A percentile compares a stretch with the other conserved stretches of the same genome.
phyloP scores from a whole-genome alignment of 2,113 vertebrate species.

The Leucosticte australis region DNA sequence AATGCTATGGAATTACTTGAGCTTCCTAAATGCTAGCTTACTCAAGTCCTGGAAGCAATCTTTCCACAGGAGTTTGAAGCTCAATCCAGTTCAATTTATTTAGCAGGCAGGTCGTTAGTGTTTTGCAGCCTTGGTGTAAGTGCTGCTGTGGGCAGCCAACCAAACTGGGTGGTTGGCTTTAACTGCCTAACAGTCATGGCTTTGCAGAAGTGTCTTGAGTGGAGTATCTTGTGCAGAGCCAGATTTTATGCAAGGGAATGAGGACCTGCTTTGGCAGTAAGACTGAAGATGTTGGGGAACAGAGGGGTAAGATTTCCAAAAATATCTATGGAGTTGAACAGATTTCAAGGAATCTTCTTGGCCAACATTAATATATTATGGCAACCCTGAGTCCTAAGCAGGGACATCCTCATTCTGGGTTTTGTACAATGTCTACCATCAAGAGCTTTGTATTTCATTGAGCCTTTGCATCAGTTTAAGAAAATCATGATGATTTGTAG shows the following conservation, averaged over 20 bases:
- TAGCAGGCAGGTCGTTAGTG: background rate
- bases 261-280: background rate
- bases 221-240: background rate
- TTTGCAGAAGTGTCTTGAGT: background rate
- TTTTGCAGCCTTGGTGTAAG: background rate
- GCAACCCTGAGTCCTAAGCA: background rate
- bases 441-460: background rate
- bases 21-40: background rate
- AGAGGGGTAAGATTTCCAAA: background rate
- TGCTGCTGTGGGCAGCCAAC: background rate
- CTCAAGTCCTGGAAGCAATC: background rate
- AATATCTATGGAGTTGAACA: background rate
- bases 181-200: background rate
- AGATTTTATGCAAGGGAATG: background rate
- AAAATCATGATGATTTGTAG: background rate
- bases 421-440: background rate
- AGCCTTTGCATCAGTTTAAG: background rate
- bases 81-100: background rate
- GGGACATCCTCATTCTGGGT: background rate
- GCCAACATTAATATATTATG: background rate
- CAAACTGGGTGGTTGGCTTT: background rate
- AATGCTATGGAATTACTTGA: background rate
- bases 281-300: background rate
- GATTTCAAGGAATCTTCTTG: background rate
- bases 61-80: background rate